Evolutionary conservation across 2,888 invertebrate genomes (phyloP).

Genomic region (Heliconius erato): DNA sequence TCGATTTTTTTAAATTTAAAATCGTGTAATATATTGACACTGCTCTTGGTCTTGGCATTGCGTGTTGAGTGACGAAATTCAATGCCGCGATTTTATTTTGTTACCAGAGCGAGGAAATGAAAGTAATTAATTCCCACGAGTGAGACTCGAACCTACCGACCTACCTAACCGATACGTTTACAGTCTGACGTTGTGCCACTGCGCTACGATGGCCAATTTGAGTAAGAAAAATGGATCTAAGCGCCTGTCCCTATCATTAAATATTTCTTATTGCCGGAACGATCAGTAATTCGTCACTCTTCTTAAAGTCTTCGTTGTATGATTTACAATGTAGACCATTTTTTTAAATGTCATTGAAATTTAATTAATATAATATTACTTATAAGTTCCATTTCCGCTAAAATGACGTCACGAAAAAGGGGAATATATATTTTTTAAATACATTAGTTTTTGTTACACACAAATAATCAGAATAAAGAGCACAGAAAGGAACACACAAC

Average conservation of each 20-base stretch:
- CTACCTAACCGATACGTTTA: not conserved
- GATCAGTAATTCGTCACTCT: not conserved
- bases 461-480: slow-evolving; percentile 5
- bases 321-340: too few relatives aligned
- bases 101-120: not conserved
- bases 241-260: too few relatives aligned
- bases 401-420: too few relatives aligned
- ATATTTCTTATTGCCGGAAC: too few relatives aligned
- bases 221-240: too few relatives aligned
- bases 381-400: too few relatives aligned
- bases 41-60: not conserved
- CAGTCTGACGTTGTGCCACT: not conserved
- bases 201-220: not conserved
- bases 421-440: too few relatives aligned
- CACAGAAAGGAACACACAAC: slow-evolving; percentile 8
- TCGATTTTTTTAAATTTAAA: not conserved
- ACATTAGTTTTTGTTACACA: not conserved
- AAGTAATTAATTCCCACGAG: not conserved
- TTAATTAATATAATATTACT: too few relatives aligned
- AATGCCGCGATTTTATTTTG: not conserved
- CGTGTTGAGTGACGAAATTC: not conserved
- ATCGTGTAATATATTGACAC: not conserved
- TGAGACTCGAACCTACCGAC: not conserved
- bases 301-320: too few relatives aligned
- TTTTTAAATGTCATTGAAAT: too few relatives aligned